Evolutionary conservation across 2,888 invertebrate species (phyloP), one percentile per base, ranked within the genome.

Genomic region (Eupithecia abbreviata): DNA sequence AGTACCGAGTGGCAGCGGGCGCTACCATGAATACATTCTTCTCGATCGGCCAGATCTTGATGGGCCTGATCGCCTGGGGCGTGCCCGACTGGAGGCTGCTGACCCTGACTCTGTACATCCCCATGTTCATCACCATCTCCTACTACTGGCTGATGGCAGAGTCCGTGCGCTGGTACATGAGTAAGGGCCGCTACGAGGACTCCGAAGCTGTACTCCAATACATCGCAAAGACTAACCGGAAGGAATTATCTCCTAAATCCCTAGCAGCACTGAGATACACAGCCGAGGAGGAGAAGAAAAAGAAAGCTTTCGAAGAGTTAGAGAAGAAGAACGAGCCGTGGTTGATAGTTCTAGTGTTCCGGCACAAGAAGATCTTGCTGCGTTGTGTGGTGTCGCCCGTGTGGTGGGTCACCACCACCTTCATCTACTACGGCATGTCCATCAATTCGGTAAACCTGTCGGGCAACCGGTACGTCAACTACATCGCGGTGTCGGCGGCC

Each of bases 151-250:
- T 97, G 12, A 91, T 97, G 79, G 96, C 96, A 0, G 97, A 97
- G 90, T 97, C 97, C 13, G 95, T 97, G 2, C 95, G 98, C 79
- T 98, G 98, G 98, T 95, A 97, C 72, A 91, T 97, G 82, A 96
- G 96, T 74, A 97, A 97, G 85, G 96, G 96, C 0, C 95, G 96
- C 76, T 96, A 95, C 78, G 95, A 96, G 18, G 96, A 97, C 80
- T 97, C 97, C 0, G 96, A 96, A 82, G 89, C 88, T 30, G 95
- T 97, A 3, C 90, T 97, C 10, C 94, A 95, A 67, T 95, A 93
- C 78, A 96, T 97, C 4, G 96, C 97, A 0, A 91, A 90, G 81
- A 90, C 96, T 0, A 97, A 97, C 80, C 95, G 94, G 12, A 91
- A 81, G 51, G 74, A 84, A 18, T 74, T 94, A 1, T 92, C 92